phyloP scores from a whole-genome alignment of 2,797 vertebrate genomes.

The Sphenodon punctatus region DNA sequence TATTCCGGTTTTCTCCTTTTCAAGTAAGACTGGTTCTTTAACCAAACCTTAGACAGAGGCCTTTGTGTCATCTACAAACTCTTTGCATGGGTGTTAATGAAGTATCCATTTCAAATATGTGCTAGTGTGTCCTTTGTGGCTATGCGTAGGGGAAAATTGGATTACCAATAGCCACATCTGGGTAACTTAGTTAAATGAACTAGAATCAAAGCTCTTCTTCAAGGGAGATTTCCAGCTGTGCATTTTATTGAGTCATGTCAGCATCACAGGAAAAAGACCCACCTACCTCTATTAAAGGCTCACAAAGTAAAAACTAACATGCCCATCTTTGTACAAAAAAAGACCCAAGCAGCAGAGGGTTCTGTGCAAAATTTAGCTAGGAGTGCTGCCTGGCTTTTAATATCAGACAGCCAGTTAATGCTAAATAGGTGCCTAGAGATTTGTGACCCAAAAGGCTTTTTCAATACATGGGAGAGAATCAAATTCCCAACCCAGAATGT shows the following conservation, averaged over 20 bases:
- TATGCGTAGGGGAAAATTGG: neutral
- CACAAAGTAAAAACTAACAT: rapidly evolving
- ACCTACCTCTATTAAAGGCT: neutral
- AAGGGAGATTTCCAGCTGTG: neutral
- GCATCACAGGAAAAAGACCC: neutral
- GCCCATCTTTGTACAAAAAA: neutral
- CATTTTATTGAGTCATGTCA: neutral
- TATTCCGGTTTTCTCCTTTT: neutral
- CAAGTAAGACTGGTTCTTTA: rapidly evolving
- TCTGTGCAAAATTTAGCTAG: neutral
- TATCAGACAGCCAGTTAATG: neutral
- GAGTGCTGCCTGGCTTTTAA: neutral
- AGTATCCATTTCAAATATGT: neutral
- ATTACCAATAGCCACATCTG: neutral
- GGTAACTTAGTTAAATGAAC: neutral
- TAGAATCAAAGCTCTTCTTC: neutral
- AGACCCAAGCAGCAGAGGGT: neutral
- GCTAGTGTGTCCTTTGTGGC: neutral
- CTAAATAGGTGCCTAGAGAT: neutral
- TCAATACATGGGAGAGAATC: neutral
- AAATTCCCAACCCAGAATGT: neutral
- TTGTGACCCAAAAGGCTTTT: neutral
- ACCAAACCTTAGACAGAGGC: neutral
- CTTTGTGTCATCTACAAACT: neutral
- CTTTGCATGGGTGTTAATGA: neutral